phyloP scores from a whole-genome alignment of 2,888 invertebrate genomes.

The Scaptomyza caliginosa region DNA sequence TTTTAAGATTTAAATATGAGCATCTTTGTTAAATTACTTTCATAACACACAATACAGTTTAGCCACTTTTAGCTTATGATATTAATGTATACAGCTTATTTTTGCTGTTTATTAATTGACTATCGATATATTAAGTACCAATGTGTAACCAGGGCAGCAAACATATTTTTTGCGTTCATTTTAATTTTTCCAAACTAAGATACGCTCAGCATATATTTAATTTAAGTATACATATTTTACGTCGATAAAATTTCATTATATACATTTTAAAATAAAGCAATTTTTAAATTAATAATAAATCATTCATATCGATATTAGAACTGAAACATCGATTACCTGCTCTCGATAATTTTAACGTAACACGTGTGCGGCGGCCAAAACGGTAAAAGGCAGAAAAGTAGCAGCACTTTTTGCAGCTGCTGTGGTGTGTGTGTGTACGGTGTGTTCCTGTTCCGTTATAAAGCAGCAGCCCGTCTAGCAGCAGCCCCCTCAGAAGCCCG shows the following conservation, averaged over 20 bases:
- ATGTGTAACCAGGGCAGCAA: not conserved
- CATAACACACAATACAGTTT: not conserved
- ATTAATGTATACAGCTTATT: not conserved
- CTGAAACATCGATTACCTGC: not conserved
- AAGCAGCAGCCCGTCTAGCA: conserved; percentile 54
- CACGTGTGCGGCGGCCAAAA: conserved; percentile 59
- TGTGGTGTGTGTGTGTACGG: conserved; percentile 67
- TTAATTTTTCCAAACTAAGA: not conserved
- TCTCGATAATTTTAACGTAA: conserved; percentile 49
- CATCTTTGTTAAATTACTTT: not conserved
- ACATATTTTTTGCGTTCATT: not conserved
- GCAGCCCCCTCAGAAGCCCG: conserved; percentile 50
- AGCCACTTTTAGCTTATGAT: not conserved
- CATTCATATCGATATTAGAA: conserved; percentile 23
- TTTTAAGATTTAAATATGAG: not conserved
- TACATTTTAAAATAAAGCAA: not conserved
- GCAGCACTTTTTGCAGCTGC: conserved; percentile 71
- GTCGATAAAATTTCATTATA: not conserved
- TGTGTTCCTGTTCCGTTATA: conserved; percentile 62
- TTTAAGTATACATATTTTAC: not conserved
- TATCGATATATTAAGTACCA: conserved; percentile 7
- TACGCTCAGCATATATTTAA: not conserved
- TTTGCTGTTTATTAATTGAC: not conserved
- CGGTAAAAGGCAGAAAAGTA: conserved; percentile 63
- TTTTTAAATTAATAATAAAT: not conserved